Evolutionary conservation across 2,888 invertebrate genomes (phyloP).

Genomic region (Macaria notata): DNA sequence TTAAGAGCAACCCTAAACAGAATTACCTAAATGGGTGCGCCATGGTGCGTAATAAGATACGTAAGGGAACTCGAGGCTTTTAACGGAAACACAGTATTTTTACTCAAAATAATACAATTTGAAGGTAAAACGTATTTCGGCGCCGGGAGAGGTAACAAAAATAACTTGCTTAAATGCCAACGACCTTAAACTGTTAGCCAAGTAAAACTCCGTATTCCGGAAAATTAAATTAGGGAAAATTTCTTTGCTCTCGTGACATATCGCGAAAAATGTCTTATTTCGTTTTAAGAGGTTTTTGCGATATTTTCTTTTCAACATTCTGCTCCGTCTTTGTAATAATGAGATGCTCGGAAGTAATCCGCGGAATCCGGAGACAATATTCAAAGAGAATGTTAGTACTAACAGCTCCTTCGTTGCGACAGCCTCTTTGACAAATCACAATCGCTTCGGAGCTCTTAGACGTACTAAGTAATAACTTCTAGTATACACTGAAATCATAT

Average conservation of each 20-base stretch:
- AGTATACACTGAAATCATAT: no score
- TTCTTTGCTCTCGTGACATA: constrained; percentile 40
- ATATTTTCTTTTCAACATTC: constrained; percentile 16
- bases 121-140: constrained; percentile 24
- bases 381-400: no score
- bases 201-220: constrained; percentile 47
- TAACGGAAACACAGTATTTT: neutral
- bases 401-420: no score
- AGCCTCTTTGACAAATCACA: no score
- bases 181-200: constrained; percentile 44
- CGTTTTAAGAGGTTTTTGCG: constrained; percentile 41
- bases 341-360: constrained; percentile 1
- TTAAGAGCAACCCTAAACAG: no score
- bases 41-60: neutral
- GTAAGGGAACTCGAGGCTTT: neutral
- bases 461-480: no score
- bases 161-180: constrained; percentile 51
- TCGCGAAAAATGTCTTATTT: constrained; percentile 46
- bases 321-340: neutral
- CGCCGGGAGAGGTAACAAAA: constrained; percentile 41
- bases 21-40: no score
- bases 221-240: constrained; percentile 60
- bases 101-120: constrained; percentile 14
- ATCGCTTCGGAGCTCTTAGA: no score
- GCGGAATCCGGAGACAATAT: no score